Evolutionary conservation across 2,797 vertebrate species (phyloP).

Genomic region (Ptychadena robeensis): DNA sequence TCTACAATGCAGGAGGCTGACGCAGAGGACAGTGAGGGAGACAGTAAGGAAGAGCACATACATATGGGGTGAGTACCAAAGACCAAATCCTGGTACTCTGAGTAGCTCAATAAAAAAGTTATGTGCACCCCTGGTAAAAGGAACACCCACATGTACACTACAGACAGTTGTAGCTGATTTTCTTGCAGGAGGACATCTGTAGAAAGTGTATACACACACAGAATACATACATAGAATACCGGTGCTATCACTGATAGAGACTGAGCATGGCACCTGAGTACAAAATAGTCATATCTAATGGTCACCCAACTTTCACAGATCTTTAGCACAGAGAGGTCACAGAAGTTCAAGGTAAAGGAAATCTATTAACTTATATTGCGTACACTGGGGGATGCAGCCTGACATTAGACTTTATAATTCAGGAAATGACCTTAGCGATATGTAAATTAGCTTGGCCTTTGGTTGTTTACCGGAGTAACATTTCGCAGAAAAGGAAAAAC

Average conservation of each 20-base stretch:
- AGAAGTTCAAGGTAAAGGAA: neutral
- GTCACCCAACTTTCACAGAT: neutral
- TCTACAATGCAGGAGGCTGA: too few relatives aligned
- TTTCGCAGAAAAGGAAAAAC: neutral
- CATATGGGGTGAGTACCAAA: too few relatives aligned
- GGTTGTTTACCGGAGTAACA: neutral
- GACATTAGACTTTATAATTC: neutral
- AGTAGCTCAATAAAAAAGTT: too few relatives aligned
- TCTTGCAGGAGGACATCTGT: too few relatives aligned
- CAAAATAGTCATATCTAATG: neutral
- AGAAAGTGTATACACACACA: too few relatives aligned
- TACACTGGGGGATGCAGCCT: neutral
- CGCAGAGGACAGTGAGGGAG: too few relatives aligned
- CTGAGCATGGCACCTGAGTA: neutral
- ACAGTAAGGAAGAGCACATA: too few relatives aligned
- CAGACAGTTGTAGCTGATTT: too few relatives aligned
- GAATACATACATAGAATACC: too few relatives aligned
- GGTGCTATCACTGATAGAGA: neutral
- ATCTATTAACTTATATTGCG: neutral
- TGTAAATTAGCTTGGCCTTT: constrained; percentile 5
- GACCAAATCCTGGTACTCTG: too few relatives aligned
- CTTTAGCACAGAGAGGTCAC: neutral
- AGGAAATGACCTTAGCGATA: neutral
- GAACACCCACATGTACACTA: too few relatives aligned
- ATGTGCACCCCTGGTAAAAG: too few relatives aligned